A percentile compares a stretch with the other conserved stretches of the same genome.
phyloP scores from a whole-genome alignment of 2,797 vertebrate species.

The Australoheros facetus region DNA sequence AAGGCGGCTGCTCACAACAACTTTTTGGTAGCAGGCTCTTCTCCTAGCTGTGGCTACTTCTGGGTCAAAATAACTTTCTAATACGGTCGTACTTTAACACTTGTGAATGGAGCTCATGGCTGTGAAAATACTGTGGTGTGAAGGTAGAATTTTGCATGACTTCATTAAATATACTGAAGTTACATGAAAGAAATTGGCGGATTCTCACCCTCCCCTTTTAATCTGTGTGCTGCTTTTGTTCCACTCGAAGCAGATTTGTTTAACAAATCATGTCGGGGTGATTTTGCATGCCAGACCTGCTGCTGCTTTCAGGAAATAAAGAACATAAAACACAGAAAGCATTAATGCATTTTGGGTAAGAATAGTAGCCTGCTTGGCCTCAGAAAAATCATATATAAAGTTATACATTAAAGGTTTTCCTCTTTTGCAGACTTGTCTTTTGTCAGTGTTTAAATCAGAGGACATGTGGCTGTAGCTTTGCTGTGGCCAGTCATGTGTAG shows the following conservation, averaged over 20 bases:
- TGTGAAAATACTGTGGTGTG: background rate
- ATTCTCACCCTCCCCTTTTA: background rate
- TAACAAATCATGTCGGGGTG: constrained; percentile 37
- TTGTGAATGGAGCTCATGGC: background rate
- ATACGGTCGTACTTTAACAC: background rate
- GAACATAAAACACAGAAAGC: background rate
- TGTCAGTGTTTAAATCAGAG: background rate
- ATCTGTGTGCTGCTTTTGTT: background rate
- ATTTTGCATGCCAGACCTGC: constrained; percentile 40
- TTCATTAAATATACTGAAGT: background rate
- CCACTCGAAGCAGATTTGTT: constrained; percentile 36
- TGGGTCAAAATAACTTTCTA: background rate
- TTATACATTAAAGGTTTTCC: background rate
- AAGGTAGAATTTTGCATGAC: background rate
- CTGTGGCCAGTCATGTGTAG: constrained; percentile 10
- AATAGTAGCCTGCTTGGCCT: background rate
- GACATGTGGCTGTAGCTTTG: background rate
- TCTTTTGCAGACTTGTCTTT: background rate
- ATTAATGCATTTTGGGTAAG: no score
- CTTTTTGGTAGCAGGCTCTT: background rate
- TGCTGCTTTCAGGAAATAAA: background rate
- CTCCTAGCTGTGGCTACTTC: background rate
- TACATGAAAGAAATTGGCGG: background rate
- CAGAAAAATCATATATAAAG: background rate
- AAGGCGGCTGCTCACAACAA: background rate